A percentile compares a stretch with the other conserved stretches of the same genome.
These are phyloP conservation scores for Acleris cristana DNA, from an alignment of 2,888 invertebrate genomes.

Conservation along the genomic window DNA sequence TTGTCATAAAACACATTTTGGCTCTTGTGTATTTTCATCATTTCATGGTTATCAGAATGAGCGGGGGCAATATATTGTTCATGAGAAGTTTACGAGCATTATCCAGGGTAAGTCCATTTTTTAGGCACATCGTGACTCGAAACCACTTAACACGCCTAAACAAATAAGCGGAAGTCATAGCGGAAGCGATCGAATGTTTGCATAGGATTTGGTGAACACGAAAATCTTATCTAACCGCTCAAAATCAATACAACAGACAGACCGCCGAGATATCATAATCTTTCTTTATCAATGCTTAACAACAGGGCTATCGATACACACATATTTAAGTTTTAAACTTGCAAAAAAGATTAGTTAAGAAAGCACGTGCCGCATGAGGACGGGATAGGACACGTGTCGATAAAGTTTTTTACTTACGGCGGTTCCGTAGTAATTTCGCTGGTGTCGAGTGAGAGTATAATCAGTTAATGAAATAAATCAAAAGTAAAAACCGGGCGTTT, in stretches of 20 bases:
- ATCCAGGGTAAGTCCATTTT: too few relatives aligned
- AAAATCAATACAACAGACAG: conserved; percentile 3
- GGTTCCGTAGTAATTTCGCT: too few relatives aligned
- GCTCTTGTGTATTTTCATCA: conserved; percentile 77
- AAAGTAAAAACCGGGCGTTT: too few relatives aligned
- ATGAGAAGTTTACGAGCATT: too few relatives aligned
- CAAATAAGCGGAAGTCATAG: conserved; percentile 16
- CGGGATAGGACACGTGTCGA: too few relatives aligned
- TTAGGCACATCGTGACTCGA: too few relatives aligned
- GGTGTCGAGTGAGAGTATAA: too few relatives aligned
- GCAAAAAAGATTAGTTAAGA: too few relatives aligned
- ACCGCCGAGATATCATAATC: neutral
- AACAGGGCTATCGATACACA: neutral
- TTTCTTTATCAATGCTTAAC: conserved; percentile 7
- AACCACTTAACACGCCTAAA: neutral
- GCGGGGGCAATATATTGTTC: neutral
- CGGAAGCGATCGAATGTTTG: conserved; percentile 17
- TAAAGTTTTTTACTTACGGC: too few relatives aligned
- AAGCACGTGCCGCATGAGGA: too few relatives aligned
- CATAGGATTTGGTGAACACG: conserved; percentile 2
- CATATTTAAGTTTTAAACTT: too few relatives aligned
- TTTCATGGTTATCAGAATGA: conserved; percentile 40
- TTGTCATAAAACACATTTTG: conserved; percentile 71
- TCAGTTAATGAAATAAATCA: too few relatives aligned
- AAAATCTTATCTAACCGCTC: conserved; percentile 23